Base-by-base conservation (phyloP, 2,888 invertebrate species). In the Acanthosepion esculentum region DNA sequence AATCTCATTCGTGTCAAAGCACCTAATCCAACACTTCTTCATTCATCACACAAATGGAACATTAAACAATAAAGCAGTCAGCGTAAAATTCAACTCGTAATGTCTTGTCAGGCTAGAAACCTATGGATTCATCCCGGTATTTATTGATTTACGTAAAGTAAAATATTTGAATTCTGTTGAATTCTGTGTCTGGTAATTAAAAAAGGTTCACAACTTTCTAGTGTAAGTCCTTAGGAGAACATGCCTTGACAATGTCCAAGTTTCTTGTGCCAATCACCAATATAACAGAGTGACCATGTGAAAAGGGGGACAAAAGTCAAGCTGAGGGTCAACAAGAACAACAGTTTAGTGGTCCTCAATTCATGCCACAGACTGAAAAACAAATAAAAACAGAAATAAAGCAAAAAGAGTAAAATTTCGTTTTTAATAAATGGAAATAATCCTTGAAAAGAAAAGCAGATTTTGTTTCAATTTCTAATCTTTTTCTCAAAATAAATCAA, bases 161-260 rank as follows among this genome's bases (percentile, higher is more conserved):
- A 29, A 64, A 64, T 64, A 64, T 23, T 64, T 26, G n/a, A n/a
- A n/a, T 64, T 64, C 26, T 64, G 8, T 64, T 64, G 8, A 64
- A 64, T 3, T 26, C 4, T 64, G 26, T n/a, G n/a, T 33, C 33
- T 33, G 5, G 15, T 33, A 33, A 78, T 1, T 4, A 78, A 78
- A 33, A 0, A 59, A 55, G 20, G 55, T 15, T 55, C 55, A 20
- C 29, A 10, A 78, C n/a, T 78, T 4, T 8, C n/a, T 10, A n/a
- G n/a, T 78, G 29, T 8, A 78, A n/a, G 18, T 78, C n/a, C 12
- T 78, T 33, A 55, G 12, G 91, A n/a, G 92, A 97, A 96, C 97
- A 97, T 97, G 64, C 96, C 96, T 48, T 95, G 95, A 95, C 97
- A 97, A 94, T 97, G 97, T 10, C 96, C 96, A n/a, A 97, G 95